phyloP scores from a whole-genome alignment of 2,797 vertebrate species.

The Eleutherodactylus coqui region DNA sequence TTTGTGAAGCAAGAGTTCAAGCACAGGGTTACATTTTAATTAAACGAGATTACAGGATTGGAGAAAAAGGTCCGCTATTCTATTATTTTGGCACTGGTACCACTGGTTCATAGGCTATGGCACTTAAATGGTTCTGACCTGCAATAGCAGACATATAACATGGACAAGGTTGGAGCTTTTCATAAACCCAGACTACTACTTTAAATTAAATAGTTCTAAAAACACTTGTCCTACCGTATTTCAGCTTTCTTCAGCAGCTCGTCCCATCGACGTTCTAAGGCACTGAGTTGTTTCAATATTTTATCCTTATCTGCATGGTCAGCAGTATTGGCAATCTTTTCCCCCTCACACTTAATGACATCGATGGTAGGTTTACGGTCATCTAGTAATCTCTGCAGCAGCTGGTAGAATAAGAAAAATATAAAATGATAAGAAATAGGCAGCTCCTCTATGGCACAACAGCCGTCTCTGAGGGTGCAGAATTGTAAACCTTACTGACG shows the following conservation, averaged over 20 bases:
- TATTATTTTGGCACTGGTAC: no score
- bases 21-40: not conserved
- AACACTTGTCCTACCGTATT: constrained; percentile 79
- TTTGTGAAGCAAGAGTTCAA: not conserved
- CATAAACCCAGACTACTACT: not conserved
- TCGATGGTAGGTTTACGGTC: constrained; percentile 93
- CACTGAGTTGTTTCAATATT: constrained; percentile 88
- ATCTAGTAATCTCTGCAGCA: constrained; percentile 93
- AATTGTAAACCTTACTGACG: no score
- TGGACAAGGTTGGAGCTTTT: no score
- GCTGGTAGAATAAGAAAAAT: constrained; percentile 74
- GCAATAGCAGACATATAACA: no score
- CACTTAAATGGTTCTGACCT: no score
- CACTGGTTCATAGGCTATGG: no score
- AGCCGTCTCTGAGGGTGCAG: not conserved
- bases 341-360: constrained; percentile 92
- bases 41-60: not conserved
- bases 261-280: constrained; percentile 92
- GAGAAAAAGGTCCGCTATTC: not conserved
- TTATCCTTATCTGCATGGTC: constrained; percentile 91
- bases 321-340: constrained; percentile 88
- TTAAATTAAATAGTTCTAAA: not conserved
- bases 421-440: not conserved
- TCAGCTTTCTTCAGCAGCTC: constrained; percentile 91
- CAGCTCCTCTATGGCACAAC: not conserved